These are phyloP conservation scores for Rhagologus leucostigma DNA, from an alignment of 2,113 vertebrate species.

Conservation along the genomic window DNA sequence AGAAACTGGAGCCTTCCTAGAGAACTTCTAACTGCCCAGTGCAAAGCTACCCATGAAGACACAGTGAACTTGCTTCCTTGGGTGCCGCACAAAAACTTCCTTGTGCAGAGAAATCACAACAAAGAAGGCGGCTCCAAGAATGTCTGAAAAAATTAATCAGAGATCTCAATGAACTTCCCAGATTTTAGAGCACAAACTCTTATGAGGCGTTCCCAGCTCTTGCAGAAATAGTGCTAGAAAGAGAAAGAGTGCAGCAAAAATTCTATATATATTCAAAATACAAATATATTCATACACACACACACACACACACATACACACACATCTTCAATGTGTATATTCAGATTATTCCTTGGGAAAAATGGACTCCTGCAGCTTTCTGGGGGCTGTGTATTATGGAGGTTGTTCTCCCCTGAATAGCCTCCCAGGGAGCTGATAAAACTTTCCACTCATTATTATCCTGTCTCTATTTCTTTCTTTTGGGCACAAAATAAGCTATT, in stretches of 20 bases:
- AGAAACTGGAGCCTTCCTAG: neutral
- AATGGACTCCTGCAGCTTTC: neutral
- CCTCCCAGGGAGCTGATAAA: neutral
- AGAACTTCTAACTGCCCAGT: neutral
- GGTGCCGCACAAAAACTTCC: neutral
- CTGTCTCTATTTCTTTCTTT: neutral
- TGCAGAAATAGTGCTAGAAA: neutral
- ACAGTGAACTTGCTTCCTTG: neutral
- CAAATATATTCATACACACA: neutral
- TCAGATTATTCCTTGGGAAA: neutral
- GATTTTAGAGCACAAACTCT: neutral
- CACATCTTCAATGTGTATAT: neutral
- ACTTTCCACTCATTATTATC: neutral
- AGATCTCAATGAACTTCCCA: neutral
- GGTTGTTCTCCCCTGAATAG: neutral
- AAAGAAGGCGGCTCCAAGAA: neutral
- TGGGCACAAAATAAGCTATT: neutral
- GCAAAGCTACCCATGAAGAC: neutral
- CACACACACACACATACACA: neutral
- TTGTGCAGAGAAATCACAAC: neutral
- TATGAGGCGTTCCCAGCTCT: rapidly evolving
- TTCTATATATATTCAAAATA: neutral
- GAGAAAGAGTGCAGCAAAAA: neutral
- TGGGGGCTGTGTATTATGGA: neutral
- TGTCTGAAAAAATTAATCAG: neutral